Evolutionary conservation across 1,140 invertebrate genomes (phyloP).

Genomic region (Drosophila chauvacae): DNA sequence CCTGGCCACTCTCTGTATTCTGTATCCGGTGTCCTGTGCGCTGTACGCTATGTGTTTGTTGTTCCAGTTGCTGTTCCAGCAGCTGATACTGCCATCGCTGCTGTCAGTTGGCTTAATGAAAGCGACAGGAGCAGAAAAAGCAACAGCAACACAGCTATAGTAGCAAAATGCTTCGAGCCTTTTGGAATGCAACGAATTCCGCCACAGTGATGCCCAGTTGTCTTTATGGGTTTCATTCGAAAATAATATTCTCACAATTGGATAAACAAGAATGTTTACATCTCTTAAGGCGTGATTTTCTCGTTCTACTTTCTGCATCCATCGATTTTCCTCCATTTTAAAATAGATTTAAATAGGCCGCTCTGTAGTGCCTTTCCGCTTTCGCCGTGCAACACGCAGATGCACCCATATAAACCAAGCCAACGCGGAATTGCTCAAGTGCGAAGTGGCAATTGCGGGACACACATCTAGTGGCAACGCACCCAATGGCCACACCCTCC

Average conservation of each 20-base stretch:
- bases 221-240: too few species aligned
- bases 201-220: background rate
- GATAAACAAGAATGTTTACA: background rate
- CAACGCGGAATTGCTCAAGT: constrained; percentile 51
- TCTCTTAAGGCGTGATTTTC: too few species aligned
- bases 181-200: constrained; percentile 5
- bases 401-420: background rate
- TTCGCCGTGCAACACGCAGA: background rate
- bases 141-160: constrained; percentile 1
- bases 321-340: background rate
- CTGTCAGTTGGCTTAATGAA: constrained; percentile 73
- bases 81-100: constrained; percentile 34
- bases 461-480: constrained; percentile 24
- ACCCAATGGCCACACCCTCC: background rate
- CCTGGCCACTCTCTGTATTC: constrained; percentile 12
- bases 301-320: too few species aligned
- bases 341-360: background rate
- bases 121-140: constrained; percentile 38
- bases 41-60: constrained; percentile 10
- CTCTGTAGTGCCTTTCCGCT: background rate
- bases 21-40: constrained; percentile 10
- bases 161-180: constrained; percentile 17
- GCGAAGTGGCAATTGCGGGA: constrained; percentile 65
- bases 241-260: background rate
- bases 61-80: constrained; percentile 29